These are phyloP conservation scores for Tangara arthus DNA, from an alignment of 2,797 vertebrate species.

Conservation along the genomic window DNA sequence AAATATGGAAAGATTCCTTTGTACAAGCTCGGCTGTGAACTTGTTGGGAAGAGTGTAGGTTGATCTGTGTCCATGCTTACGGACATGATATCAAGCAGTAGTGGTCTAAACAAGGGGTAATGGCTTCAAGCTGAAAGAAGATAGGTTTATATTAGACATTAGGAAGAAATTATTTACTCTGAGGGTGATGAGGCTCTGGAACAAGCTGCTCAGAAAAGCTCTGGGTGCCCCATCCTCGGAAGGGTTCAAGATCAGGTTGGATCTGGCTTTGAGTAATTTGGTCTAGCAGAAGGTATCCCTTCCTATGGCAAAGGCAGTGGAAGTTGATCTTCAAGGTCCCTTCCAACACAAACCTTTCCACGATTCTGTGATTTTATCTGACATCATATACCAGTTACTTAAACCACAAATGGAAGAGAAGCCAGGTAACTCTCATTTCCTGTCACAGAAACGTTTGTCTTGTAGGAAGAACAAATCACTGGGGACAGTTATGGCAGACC, in stretches of 20 bases:
- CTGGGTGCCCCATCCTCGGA: rapidly evolving
- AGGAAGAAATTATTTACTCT: neutral
- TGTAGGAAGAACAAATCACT: neutral
- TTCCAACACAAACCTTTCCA: neutral
- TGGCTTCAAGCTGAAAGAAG: neutral
- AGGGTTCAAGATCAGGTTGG: neutral
- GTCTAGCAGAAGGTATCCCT: neutral
- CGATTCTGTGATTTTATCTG: neutral
- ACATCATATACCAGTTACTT: neutral
- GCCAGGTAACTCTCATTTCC: neutral
- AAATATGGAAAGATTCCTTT: neutral
- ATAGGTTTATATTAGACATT: neutral
- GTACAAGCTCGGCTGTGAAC: neutral
- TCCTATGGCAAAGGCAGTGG: neutral
- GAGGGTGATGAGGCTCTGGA: neutral
- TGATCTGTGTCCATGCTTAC: neutral
- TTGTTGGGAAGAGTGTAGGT: neutral
- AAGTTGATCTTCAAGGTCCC: neutral
- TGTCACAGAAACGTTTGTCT: neutral
- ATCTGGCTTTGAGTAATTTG: neutral
- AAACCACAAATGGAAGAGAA: neutral
- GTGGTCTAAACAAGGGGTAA: neutral
- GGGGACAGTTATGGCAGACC: neutral
- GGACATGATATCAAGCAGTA: neutral
- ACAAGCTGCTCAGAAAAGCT: neutral